phyloP scores from a whole-genome alignment of 2,888 invertebrate genomes.

The Pachydiplax longipennis region DNA sequence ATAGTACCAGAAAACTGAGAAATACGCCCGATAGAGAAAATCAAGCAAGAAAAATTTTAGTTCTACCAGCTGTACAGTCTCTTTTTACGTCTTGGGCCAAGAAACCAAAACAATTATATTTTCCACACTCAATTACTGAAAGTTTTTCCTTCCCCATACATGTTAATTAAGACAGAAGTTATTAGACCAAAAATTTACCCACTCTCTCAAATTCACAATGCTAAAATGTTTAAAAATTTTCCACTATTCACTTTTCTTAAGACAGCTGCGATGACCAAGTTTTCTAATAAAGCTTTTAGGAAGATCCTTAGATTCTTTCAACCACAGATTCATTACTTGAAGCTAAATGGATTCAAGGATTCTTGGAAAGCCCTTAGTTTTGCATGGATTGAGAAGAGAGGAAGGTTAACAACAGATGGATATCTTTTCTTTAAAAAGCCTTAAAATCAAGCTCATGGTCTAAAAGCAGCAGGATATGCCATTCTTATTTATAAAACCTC shows the following conservation, averaged over 20 bases:
- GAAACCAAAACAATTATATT: neutral
- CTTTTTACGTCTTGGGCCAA: neutral
- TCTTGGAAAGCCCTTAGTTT: neutral
- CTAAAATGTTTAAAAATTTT: neutral
- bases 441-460: neutral
- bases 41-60: neutral
- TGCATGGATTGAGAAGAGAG: neutral
- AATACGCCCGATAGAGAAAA: neutral
- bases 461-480: neutral
- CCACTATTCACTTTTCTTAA: neutral
- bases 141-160: too few species aligned
- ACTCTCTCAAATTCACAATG: neutral
- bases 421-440: neutral
- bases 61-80: neutral
- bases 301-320: neutral
- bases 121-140: neutral
- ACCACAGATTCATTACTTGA: neutral
- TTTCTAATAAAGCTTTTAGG: neutral
- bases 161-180: neutral
- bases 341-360: neutral
- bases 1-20: neutral
- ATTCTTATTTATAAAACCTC: neutral
- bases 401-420: conserved; percentile 7
- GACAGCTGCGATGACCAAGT: neutral
- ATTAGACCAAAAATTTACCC: neutral